Conservation (phyloP, 30 jellyfish, hydroid and myxozoan species). For the Calvadosia cruxmelitensis region DNA sequence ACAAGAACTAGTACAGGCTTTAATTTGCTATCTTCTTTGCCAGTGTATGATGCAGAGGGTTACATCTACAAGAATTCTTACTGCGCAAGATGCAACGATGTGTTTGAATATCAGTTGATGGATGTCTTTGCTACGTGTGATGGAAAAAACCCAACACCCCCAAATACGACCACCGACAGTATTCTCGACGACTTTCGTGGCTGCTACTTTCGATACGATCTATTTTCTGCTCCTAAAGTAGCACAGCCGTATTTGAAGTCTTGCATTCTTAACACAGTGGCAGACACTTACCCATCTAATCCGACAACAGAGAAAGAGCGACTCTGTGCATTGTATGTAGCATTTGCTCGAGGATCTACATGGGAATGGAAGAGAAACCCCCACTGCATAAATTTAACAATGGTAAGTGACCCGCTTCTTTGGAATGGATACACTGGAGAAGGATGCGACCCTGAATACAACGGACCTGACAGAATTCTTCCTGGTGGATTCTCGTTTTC, state of each 20-base stretch:
- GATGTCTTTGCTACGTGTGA: neutral
- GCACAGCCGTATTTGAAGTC: neutral
- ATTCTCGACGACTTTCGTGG: no score
- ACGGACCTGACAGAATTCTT: neutral
- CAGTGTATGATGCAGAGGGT: neutral
- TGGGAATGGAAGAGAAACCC: neutral
- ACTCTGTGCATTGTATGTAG: neutral
- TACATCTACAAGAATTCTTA: slow-evolving; percentile 2
- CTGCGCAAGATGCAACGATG: slow-evolving; percentile 3
- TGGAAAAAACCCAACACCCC: neutral
- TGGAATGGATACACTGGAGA: neutral
- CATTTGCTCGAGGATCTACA: neutral
- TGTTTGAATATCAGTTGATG: neutral
- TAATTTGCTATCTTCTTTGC: neutral
- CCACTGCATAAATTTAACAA: neutral
- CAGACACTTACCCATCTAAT: neutral
- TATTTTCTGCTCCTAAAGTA: neutral
- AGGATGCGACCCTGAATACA: neutral
- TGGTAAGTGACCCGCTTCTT: neutral
- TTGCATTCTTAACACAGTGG: neutral
- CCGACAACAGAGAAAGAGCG: neutral
- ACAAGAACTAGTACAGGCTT: neutral
- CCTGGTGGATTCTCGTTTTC: neutral
- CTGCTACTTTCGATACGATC: neutral
- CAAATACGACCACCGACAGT: neutral